A percentile compares a stretch with the other conserved stretches of the same genome.
phyloP scores from a whole-genome alignment of 2,888 invertebrate species.

The Andrena fulva region DNA sequence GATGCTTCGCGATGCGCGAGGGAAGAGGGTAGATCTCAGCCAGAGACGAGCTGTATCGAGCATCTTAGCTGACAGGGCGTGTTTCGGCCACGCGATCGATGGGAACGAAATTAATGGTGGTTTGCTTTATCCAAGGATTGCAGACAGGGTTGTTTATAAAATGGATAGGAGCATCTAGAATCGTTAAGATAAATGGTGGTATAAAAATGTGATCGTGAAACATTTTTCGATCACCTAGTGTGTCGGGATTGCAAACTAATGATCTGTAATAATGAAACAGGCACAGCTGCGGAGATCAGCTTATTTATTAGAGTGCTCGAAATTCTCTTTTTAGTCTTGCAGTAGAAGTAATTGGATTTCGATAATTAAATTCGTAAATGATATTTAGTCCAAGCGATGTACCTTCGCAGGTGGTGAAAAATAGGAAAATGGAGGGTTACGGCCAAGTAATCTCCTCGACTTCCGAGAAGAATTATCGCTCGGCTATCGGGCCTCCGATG shows the following conservation, averaged over 20 bases:
- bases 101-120: constrained; percentile 7
- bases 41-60: background rate
- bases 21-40: background rate
- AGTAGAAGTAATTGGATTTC: background rate
- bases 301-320: background rate
- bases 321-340: background rate
- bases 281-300: background rate
- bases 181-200: background rate
- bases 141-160: background rate
- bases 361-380: background rate
- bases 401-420: background rate
- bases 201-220: background rate
- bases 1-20: constrained; percentile 1
- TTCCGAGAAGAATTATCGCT: background rate
- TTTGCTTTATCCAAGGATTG: constrained; percentile 6
- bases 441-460: background rate
- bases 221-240: background rate
- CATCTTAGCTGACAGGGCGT: constrained; percentile 1
- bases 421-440: background rate
- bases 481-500: constrained; percentile 22
- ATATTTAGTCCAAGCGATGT: background rate
- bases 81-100: constrained; percentile 18
- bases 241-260: too few relatives aligned
- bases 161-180: background rate
- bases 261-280: too few relatives aligned